Evolutionary conservation across 2,113 vertebrate genomes (phyloP), one percentile per base, ranked within the genome.

Genomic region (Callorhinus ursinus): DNA sequence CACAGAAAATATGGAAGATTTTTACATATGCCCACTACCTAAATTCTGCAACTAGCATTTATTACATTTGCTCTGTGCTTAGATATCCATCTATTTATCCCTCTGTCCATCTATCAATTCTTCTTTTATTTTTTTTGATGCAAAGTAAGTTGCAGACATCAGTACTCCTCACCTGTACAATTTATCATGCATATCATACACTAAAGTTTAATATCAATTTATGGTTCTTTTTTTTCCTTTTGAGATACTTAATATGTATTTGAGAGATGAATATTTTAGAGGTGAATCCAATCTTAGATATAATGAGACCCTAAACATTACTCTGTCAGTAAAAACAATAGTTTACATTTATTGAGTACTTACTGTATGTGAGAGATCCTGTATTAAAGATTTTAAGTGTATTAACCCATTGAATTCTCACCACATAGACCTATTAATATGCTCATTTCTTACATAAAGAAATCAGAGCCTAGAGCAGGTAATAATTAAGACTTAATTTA

Each of bases 41-140:
- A 83, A 31, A 80, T 96, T 89, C 39, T 74, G 51, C 14, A 89
- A 11, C 2, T 42, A 63, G n/a, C 11, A 28, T 42, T 69, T 74
- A 46, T 85, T 85, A 36, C 42, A 26, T 86, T 90, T 86, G 51
- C 19, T 87, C 87, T 77, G 36, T 95, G n/a, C 65, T 79, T 90
- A 31, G 42, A n/a, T 81, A 57, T 71, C 14, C 13, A 59, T 28
- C 80, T 39, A 28, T 36, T 67, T 55, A 81, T 61, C 67, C n/a
- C 18, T 69, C 21, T 67, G 21, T 90, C 67, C 28, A 24, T 63
- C 16, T 69, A 18, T 85, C 53, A 15, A 33, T 82, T 49, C 6
- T 46, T 53, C 18, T 22, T 15, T 39, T 33, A 36, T 15, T 39
- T 49, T 26, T 55, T 55, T 81, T 22, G 5, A 51, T 63, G 28